These are phyloP conservation scores for Corvus moneduloides DNA, from an alignment of 2,113 vertebrate species.

Conservation along the genomic window DNA sequence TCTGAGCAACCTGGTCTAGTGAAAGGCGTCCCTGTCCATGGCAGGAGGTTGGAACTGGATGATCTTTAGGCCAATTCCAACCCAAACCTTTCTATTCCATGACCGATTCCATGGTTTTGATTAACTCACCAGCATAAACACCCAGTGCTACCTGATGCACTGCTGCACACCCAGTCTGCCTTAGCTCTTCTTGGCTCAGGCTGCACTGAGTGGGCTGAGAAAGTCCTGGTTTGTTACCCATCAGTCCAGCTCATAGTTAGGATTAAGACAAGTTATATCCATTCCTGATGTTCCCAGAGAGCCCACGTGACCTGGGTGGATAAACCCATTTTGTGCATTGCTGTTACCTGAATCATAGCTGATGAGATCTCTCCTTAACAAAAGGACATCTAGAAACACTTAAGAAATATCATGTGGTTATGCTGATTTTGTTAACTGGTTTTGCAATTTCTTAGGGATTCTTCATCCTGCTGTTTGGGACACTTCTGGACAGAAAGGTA, in stretches of 20 bases:
- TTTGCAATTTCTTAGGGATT: constrained; percentile 65
- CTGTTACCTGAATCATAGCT: neutral
- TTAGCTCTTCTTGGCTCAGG: neutral
- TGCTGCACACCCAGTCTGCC: neutral
- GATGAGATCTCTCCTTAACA: neutral
- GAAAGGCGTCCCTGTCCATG: neutral
- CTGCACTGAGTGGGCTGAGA: neutral
- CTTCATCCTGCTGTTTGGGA: constrained; percentile 76
- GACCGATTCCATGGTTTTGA: neutral
- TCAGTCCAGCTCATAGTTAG: neutral
- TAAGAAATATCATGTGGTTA: neutral
- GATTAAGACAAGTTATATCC: neutral
- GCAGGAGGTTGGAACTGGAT: neutral
- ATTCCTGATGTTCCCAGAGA: neutral
- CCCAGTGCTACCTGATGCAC: neutral
- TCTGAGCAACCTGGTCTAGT: neutral
- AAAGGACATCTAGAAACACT: neutral
- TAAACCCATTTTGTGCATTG: neutral
- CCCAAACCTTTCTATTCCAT: neutral
- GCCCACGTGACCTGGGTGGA: fast-evolving
- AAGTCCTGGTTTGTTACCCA: neutral
- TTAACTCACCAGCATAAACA: neutral
- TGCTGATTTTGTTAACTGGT: neutral
- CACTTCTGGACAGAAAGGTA: constrained; percentile 78
- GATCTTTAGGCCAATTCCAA: neutral